Percentiles rank a stretch among this genome's conserved stretches.
phyloP scores from a whole-genome alignment of 2,113 vertebrate species.

The Epinephelus moara region DNA sequence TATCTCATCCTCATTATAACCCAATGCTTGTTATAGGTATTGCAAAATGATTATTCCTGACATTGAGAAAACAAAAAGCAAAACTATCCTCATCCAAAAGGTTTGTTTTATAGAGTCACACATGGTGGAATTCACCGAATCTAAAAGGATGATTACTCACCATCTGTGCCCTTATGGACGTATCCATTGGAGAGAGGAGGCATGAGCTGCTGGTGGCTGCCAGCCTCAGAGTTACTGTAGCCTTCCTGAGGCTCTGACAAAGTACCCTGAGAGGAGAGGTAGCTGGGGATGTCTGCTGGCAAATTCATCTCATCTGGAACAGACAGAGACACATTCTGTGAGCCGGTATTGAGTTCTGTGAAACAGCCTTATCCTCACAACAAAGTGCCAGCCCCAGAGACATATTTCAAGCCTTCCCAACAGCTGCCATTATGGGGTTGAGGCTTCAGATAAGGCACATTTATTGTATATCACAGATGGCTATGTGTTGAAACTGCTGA shows the following conservation, averaged over 20 bases:
- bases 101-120: background rate
- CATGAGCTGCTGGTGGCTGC: slow-evolving; percentile 98
- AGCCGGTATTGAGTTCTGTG: background rate
- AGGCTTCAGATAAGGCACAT: background rate
- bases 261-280: slow-evolving; percentile 96
- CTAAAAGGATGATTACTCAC: slow-evolving; percentile 71
- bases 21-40: background rate
- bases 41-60: background rate
- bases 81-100: background rate
- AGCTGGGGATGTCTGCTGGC: slow-evolving; percentile 97
- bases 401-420: slow-evolving; percentile 6
- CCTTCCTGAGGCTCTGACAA: slow-evolving; percentile 96
- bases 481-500: slow-evolving; percentile 68
- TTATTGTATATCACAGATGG: slow-evolving; percentile 7
- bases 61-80: background rate
- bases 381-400: background rate
- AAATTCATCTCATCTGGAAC: slow-evolving; percentile 95
- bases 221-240: slow-evolving; percentile 95
- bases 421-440: background rate
- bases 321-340: slow-evolving; percentile 23
- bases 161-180: slow-evolving; percentile 90
- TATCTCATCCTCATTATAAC: background rate
- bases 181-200: slow-evolving; percentile 89
- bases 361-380: background rate
- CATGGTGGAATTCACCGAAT: background rate